Base-by-base conservation (phyloP, 2,113 vertebrate genomes). In the Pogona vitticeps region DNA sequence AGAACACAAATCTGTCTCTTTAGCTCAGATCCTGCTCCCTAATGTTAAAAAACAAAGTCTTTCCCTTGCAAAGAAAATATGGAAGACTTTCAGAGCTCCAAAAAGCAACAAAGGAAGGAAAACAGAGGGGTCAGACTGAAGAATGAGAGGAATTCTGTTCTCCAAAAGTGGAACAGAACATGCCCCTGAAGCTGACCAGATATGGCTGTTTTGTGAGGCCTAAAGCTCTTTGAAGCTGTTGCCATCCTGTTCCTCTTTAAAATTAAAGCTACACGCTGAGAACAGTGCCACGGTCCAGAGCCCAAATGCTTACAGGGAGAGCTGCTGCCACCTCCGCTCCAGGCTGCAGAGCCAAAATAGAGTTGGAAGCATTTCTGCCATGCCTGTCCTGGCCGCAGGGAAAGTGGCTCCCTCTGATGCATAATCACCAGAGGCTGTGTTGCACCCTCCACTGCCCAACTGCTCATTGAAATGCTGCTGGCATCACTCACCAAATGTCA, bases 11-110 rank as follows among this genome's bases (percentile, higher is more conserved):
- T 82, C 42, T 89, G 88, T 76, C 63, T 76, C 91, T 92, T 88
- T 94, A 95, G 90, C n/a, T n/a, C n/a, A n/a, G n/a, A n/a, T 90
- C 91, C 91, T 87, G 71, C 26, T 91, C 70, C 89, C 36, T 80
- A 89, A 86, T 65, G 40, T 87, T 72, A 76, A 42, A 40, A 91
- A 90, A 87, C 56, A 88, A 70, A 33, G 6, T 91, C 77, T 76
- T 58, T 72, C 21, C 79, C 89, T 84, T 92, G 85, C 85, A 88
- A 83, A 73, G 87, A 91, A 89, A 90, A 86, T 82, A 82, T 14
- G 76, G 79, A 90, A 83, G 83, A 46, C 21, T 89, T 86, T 82
- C 80, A 91, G 77, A 92, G 91, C 75, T 87, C 87, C 85, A 76
- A 86, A 81, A 90, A 5, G 1, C 80, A 63, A 79, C 76, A 83